Evolutionary conservation across 2,797 vertebrate genomes (phyloP), one percentile per base, ranked within the genome.

Genomic region (Heteromormyrus szaboi): DNA sequence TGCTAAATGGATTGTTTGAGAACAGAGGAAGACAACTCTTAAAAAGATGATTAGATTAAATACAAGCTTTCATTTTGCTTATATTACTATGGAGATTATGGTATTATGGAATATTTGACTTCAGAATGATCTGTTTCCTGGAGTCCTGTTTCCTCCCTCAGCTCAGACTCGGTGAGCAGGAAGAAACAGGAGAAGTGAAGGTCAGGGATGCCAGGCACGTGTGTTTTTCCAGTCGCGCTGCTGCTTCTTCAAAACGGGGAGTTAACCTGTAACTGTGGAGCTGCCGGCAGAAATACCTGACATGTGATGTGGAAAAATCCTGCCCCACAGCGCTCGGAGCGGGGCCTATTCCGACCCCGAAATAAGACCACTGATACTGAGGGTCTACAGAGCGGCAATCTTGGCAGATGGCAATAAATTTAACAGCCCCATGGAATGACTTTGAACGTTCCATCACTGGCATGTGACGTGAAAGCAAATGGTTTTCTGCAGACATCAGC

Each of bases 211-310:
- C 48, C 87, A 88, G 88, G 89, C 89, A 91, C 88, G 54, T 33
- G 92, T 91, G 91, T 94, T 91, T 95, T 95, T 95, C 94, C 94
- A 94, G 91, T 92, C 92, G 92, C 91, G 92, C 91, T 33, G 19
- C 48, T 29, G 37, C 54, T 56, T 76, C 81, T 22, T 76, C 83
- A 1, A n/a, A 72, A 48, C 12, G 54, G 59, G 50, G n/a, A 37
- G 44, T 59, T 22, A 53, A 88, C 89, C 72, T 87, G 65, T 33
- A 29, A 89, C 65, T 22, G 85, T 37, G 29, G 29, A 59, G 29
- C 44, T 29, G 79, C 56, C 8, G 17, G 9, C 79, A 51, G 12
- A 1, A 14, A 54, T 8, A 53, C 48, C 59, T 76, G 56, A 76
- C 83, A n/a, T 50, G 22, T 87, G 51, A 12, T 54, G 5, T 11